Conservation (phyloP, 2,797 vertebrate genomes). For the Platyrinchus mystaceus region DNA sequence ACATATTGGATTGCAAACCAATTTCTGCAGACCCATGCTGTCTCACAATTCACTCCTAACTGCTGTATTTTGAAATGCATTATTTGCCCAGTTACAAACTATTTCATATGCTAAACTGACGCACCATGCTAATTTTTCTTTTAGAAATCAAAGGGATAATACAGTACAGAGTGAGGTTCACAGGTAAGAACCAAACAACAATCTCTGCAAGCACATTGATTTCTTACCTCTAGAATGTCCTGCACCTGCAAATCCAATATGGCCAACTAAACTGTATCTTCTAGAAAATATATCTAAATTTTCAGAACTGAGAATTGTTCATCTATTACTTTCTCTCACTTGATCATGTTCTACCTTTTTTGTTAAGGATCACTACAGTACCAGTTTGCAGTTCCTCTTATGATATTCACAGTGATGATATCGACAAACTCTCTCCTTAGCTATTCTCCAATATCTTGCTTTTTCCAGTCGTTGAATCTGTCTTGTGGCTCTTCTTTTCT, state of each 20-base stretch:
- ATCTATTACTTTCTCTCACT: not conserved
- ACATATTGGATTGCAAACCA: not conserved
- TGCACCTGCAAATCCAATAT: not conserved
- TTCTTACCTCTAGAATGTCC: not conserved
- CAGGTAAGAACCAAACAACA: not conserved
- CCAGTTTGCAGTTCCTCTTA: not conserved
- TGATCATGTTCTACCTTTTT: not conserved
- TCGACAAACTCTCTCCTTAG: not conserved
- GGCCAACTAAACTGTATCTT: not conserved
- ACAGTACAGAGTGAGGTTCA: not conserved
- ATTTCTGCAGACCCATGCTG: not conserved
- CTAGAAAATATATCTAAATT: not conserved
- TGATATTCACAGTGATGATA: accelerated
- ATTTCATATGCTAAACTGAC: not conserved
- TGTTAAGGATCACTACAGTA: not conserved
- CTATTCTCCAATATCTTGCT: not conserved
- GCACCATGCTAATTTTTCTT: not conserved
- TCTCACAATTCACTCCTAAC: not conserved
- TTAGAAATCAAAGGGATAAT: not conserved
- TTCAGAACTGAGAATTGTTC: not conserved
- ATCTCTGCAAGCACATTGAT: not conserved
- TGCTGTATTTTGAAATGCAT: not conserved
- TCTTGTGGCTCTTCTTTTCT: not conserved
- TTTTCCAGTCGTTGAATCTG: not conserved
- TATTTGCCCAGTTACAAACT: not conserved